Base-by-base conservation (phyloP, 2,113 vertebrate species). In the Lipotes vexillifer region DNA sequence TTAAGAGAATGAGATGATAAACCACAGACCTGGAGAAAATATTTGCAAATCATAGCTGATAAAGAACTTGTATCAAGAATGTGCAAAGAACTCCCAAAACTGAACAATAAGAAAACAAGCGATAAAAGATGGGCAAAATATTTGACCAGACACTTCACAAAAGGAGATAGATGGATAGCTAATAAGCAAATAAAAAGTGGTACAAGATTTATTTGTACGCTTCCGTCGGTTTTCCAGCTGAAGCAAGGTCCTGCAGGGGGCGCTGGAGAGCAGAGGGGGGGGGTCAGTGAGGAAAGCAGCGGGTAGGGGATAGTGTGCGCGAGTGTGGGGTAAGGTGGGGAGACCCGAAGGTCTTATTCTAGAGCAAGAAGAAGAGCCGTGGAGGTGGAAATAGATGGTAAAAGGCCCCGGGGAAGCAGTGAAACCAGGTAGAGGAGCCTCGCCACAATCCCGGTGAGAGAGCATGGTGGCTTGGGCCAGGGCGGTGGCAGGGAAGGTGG, bases 91-190 rank as follows among this genome's bases (percentile, higher is more conserved):
- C 55, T 59, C 68, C 46, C 63, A 71, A 80, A 78, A 80, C 23
- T 46, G 29, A 68, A 78, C 29, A 69, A 59, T 75, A 72, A 74
- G n/a, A 82, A 82, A 89, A n/a, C n/a, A 49, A 85, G 23, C 14
- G 46, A 65, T 41, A 63, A 89, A 74, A 83, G 38, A n/a, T 29
- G n/a, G 88, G 59, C 15, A 80, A 61, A 87, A 31, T 17, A 55
- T n/a, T 78, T 78, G 49, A 78, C 23, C 36, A 31, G 66, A 38
- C 14, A 38, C 33, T 65, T 89, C 55, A 18, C 31, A 71, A 74
- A n/a, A 49, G 68, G 82, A 49, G 46, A 38, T 15, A 21, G 33
- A 17, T 33, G 41, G 14, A 41, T 63, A 55, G 20, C 29, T 44
- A 44, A 33, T 29, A 36, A 87, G 25, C 15, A 41, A 86, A 65